phyloP scores from a whole-genome alignment of 2,797 vertebrate species.

The Microcaecilia unicolor region DNA sequence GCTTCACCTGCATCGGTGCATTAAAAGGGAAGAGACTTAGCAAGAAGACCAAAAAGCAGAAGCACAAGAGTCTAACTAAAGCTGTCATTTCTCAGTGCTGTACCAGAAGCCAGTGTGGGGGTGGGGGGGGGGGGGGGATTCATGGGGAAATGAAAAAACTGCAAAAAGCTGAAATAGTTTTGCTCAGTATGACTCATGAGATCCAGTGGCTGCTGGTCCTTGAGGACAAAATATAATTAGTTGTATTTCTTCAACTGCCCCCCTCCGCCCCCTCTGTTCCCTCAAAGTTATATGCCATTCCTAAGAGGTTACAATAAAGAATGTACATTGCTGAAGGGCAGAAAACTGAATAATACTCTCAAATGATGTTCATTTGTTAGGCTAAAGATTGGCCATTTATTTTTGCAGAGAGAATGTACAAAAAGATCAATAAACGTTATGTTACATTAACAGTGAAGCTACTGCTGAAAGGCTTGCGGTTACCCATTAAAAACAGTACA shows the following conservation, averaged over 20 bases:
- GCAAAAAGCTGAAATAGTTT: no score
- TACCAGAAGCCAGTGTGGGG: no score
- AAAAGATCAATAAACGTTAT: slow-evolving; percentile 13
- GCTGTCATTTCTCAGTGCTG: no score
- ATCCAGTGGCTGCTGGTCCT: no score
- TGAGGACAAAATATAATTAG: no score
- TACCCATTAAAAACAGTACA: neutral
- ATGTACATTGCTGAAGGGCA: neutral
- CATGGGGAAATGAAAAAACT: no score
- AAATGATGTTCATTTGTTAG: neutral
- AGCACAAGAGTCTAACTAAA: no score
- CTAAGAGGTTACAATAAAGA: neutral
- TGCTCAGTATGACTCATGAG: no score
- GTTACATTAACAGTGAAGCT: slow-evolving; percentile 3
- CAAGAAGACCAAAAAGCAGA: no score
- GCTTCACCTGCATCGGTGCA: no score
- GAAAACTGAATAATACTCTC: neutral
- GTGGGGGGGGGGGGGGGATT: no score
- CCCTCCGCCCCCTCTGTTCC: neutral
- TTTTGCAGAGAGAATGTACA: neutral
- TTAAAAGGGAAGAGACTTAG: no score
- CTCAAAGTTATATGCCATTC: neutral
- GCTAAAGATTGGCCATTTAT: neutral
- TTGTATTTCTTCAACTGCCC: neutral
- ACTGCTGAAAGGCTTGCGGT: neutral